Evolutionary conservation across 2,797 vertebrate genomes (phyloP).

Genomic region (Tapirus indicus): DNA sequence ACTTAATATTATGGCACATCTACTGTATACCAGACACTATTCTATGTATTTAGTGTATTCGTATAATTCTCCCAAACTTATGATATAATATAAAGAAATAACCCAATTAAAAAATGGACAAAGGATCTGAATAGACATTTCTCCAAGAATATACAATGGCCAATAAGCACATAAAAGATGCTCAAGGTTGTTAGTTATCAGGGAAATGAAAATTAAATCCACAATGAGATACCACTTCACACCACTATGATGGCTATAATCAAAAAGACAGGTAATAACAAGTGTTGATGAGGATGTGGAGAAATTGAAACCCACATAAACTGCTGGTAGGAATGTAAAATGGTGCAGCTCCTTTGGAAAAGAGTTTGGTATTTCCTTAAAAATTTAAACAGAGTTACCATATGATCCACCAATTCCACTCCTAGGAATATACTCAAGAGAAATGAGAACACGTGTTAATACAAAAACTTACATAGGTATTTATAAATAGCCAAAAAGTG

Average conservation of each 20-base stretch:
- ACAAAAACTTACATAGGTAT: background rate
- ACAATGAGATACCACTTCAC: background rate
- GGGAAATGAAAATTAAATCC: conserved; percentile 39
- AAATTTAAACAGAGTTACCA: background rate
- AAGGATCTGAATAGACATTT: background rate
- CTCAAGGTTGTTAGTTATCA: background rate
- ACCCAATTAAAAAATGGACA: background rate
- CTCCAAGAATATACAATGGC: background rate
- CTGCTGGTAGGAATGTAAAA: background rate
- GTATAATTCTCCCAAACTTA: conserved; percentile 29
- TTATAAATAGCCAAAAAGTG: background rate
- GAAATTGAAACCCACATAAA: background rate
- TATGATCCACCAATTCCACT: background rate
- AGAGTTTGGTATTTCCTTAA: background rate
- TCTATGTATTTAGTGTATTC: conserved; percentile 55
- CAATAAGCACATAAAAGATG: background rate
- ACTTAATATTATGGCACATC: conserved; percentile 57
- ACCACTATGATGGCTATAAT: background rate
- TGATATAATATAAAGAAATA: conserved; percentile 4
- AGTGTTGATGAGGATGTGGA: background rate
- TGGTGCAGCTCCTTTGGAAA: background rate
- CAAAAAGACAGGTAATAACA: background rate
- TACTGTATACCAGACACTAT: background rate
- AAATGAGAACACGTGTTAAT: background rate
- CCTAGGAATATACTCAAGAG: background rate